A percentile compares a stretch with the other conserved stretches of the same genome.
phyloP scores from a whole-genome alignment of 2,888 invertebrate species.

The Phanerotoma sp. region DNA sequence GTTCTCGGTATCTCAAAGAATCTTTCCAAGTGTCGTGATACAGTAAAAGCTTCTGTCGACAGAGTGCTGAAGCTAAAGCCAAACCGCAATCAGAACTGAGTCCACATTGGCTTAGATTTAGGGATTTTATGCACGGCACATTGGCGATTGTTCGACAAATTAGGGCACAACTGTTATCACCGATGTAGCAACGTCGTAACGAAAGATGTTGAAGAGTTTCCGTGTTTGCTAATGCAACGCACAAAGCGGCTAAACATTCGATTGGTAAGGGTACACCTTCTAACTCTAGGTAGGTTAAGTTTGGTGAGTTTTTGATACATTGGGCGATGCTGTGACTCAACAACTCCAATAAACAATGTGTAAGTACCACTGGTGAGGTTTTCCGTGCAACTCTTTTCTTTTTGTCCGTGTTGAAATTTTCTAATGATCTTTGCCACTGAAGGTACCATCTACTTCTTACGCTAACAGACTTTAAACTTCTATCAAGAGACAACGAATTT shows the following conservation, averaged over 20 bases:
- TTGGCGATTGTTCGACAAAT: constrained; percentile 70
- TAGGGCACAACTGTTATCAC: constrained; percentile 71
- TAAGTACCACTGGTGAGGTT: constrained; percentile 65
- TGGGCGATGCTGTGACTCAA: constrained; percentile 67
- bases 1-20: constrained; percentile 74
- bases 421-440: constrained; percentile 62
- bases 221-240: constrained; percentile 66
- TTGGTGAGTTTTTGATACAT: constrained; percentile 65
- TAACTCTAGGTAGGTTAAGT: constrained; percentile 65
- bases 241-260: constrained; percentile 65
- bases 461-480: constrained; percentile 67
- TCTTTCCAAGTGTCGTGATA: constrained; percentile 82
- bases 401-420: constrained; percentile 61
- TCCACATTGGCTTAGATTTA: constrained; percentile 72
- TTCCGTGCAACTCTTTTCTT: constrained; percentile 67
- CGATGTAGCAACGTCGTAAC: constrained; percentile 68
- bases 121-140: constrained; percentile 67
- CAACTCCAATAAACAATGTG: constrained; percentile 70
- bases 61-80: constrained; percentile 61
- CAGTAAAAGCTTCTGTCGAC: constrained; percentile 70
- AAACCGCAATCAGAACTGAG: constrained; percentile 66
- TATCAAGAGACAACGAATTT: constrained; percentile 71
- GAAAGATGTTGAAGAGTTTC: constrained; percentile 68
- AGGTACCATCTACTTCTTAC: constrained; percentile 63
- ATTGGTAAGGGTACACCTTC: constrained; percentile 72